A percentile compares a stretch with the other conserved stretches of the same genome.
Evolutionary conservation across 2,113 vertebrate genomes (phyloP).

Genomic region (Gopherus evgoodei): DNA sequence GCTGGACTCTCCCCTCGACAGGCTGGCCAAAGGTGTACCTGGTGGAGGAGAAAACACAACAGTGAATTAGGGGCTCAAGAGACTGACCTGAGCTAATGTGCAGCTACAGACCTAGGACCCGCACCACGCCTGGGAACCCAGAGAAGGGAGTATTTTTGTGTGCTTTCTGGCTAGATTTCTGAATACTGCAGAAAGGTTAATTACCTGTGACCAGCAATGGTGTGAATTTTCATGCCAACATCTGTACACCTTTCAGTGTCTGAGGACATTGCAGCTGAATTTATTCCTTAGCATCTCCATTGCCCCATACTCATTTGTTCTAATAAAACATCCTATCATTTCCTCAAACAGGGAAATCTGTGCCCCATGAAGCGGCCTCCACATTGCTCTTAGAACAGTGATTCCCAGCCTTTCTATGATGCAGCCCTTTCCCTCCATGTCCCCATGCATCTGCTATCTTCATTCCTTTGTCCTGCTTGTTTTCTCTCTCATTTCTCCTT

Average conservation of each 20-base stretch:
- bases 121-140: not conserved
- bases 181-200: not conserved
- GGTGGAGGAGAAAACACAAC: not conserved
- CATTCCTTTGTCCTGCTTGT: not conserved
- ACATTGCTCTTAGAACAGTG: not conserved
- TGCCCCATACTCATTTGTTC: not conserved
- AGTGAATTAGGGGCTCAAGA: not conserved
- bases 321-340: not conserved
- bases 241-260: not conserved
- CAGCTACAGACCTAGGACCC: not conserved
- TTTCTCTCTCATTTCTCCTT: not conserved
- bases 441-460: not conserved
- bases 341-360: not conserved
- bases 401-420: not conserved
- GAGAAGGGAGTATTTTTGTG: not conserved
- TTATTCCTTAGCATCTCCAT: not conserved
- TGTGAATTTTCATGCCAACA: not conserved
- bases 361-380: not conserved
- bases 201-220: not conserved
- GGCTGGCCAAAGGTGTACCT: slow-evolving; percentile 76
- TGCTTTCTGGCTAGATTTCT: not conserved
- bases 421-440: not conserved
- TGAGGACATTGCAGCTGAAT: not conserved
- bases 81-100: not conserved
- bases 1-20: slow-evolving; percentile 55